These are phyloP conservation scores for Muscicapa striata DNA, from an alignment of 2,797 vertebrate species.

Conservation along the genomic window DNA sequence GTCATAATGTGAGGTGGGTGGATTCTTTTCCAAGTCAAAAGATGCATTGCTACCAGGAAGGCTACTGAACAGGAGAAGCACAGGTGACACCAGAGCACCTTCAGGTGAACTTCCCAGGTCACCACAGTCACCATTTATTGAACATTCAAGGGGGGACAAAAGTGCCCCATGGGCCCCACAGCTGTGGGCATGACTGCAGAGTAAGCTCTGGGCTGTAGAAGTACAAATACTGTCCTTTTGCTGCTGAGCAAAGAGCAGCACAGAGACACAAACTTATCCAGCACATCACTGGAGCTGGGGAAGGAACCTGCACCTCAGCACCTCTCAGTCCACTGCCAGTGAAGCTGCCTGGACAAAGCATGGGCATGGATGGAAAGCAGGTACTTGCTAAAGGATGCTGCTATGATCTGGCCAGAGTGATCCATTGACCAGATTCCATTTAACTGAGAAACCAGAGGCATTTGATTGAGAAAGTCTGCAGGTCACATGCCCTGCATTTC, in stretches of 20 bases:
- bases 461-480: background rate
- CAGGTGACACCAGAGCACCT: background rate
- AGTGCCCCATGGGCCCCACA: background rate
- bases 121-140: background rate
- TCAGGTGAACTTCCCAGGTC: background rate
- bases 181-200: background rate
- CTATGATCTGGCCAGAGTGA: background rate
- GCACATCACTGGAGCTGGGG: accelerated
- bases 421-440: background rate
- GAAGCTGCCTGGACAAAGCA: background rate
- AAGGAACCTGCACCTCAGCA: background rate
- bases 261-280: background rate
- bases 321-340: background rate
- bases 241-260: background rate
- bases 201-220: background rate
- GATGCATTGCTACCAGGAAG: background rate
- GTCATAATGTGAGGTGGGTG: background rate
- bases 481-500: background rate
- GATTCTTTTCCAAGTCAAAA: background rate
- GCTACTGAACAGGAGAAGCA: background rate
- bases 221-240: background rate
- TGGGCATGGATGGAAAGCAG: accelerated
- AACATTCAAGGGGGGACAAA: background rate
- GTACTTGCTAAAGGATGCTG: background rate
- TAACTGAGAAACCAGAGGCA: background rate